These are phyloP conservation scores for Pipistrellus pipistrellus DNA, from an alignment of 2,797 vertebrate genomes.

Conservation along the genomic window DNA sequence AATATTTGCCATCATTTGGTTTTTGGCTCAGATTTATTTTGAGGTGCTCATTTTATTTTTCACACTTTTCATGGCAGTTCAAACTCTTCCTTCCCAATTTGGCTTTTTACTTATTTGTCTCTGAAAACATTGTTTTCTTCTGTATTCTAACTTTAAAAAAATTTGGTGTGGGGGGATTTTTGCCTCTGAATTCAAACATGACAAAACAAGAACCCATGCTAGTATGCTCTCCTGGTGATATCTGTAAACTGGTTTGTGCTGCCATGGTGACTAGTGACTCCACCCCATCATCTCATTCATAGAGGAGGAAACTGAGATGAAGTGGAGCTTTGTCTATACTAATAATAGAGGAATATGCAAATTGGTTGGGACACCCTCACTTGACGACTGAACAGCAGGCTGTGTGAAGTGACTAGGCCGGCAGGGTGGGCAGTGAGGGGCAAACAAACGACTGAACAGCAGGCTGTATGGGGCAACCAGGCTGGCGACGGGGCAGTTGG, in stretches of 20 bases:
- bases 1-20: background rate
- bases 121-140: background rate
- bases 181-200: background rate
- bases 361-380: no score
- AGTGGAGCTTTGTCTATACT: background rate
- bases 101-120: background rate
- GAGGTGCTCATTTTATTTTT: conserved; percentile 5
- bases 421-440: no score
- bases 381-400: no score
- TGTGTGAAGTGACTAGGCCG: no score
- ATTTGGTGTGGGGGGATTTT: background rate
- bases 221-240: background rate
- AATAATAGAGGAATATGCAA: no score
- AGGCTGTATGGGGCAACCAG: no score
- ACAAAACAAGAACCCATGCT: background rate
- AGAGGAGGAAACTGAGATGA: background rate
- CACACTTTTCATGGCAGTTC: background rate
- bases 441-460: no score
- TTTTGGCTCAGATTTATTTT: background rate
- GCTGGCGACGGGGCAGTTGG: no score
- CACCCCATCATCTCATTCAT: background rate
- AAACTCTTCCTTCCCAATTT: background rate
- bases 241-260: rapidly evolving
- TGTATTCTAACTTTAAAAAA: background rate
- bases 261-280: background rate